Percentiles rank a stretch among this genome's conserved stretches.
Conservation (phyloP, 2,113 vertebrate genomes). For the Lichenostomus cassidix region DNA sequence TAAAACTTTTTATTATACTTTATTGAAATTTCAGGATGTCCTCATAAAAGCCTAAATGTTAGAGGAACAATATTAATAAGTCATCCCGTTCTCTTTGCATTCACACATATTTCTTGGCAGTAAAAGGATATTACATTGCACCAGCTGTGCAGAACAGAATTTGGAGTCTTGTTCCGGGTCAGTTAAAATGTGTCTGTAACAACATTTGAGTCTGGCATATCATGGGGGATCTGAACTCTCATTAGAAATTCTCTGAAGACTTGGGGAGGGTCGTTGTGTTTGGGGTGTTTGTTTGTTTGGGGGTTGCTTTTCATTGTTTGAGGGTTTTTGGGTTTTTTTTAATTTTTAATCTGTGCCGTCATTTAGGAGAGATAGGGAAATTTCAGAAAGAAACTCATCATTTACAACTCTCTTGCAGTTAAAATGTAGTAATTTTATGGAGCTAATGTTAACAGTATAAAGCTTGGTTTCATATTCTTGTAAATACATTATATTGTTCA, state of each 20-base stretch:
- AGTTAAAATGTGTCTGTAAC: constrained; percentile 45
- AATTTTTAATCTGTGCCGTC: background rate
- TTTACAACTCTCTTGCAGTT: background rate
- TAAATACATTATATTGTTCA: background rate
- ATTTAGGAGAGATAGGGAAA: background rate
- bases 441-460: background rate
- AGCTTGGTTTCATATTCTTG: background rate
- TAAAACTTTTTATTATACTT: constrained; percentile 55
- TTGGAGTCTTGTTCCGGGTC: constrained; percentile 62
- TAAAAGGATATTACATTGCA: constrained; percentile 52
- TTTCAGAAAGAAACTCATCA: background rate
- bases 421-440: background rate
- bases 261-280: background rate
- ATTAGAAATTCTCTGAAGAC: background rate
- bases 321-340: too few species aligned
- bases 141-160: constrained; percentile 64
- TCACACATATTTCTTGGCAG: constrained; percentile 63
- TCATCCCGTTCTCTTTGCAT: constrained; percentile 35
- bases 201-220: background rate
- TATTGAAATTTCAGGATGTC: constrained; percentile 61
- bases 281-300: background rate
- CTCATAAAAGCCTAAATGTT: constrained; percentile 67
- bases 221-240: background rate
- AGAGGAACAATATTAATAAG: constrained; percentile 73
- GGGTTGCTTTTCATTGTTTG: too few species aligned